These are phyloP conservation scores for Myopa tessellatipennis DNA, from an alignment of 2,888 invertebrate species.

Conservation along the genomic window DNA sequence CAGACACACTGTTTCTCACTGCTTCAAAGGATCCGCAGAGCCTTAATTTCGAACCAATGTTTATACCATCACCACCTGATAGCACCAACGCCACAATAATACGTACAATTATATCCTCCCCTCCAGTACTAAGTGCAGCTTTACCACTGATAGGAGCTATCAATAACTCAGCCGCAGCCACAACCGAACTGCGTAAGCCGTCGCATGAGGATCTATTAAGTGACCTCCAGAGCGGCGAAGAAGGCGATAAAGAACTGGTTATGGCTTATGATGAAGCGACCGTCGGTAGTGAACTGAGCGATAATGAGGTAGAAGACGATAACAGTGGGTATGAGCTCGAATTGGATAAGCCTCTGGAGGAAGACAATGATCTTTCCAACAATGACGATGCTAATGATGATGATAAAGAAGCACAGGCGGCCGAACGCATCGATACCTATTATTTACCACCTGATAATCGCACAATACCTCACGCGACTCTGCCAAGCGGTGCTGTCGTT, in stretches of 20 bases:
- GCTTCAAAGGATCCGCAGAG: conserved; percentile 70
- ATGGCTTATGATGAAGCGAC: conserved; percentile 19
- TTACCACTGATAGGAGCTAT: conserved; percentile 18
- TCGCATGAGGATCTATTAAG: conserved; percentile 55
- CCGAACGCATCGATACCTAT: conserved; percentile 78
- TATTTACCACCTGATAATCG: conserved; percentile 79
- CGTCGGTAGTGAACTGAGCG: not conserved
- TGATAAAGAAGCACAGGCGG: conserved; percentile 72
- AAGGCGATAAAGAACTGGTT: conserved; percentile 11
- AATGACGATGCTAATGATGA: conserved; percentile 61
- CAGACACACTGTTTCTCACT: conserved; percentile 65
- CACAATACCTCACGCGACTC: conserved; percentile 56
- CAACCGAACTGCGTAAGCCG: conserved; percentile 66
- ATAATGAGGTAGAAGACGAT: conserved; percentile 51
- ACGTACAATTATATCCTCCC: conserved; percentile 45
- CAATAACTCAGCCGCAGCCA: conserved; percentile 48
- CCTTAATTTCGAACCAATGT: conserved; percentile 82
- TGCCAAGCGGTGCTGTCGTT: conserved; percentile 74
- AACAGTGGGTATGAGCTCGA: conserved; percentile 58
- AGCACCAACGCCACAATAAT: conserved; percentile 69
- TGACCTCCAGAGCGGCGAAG: conserved; percentile 36
- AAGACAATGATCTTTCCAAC: conserved; percentile 20
- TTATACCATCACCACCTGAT: conserved; percentile 82
- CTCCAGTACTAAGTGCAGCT: conserved; percentile 18
- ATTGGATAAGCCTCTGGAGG: conserved; percentile 20